These are phyloP conservation scores for Octonoba sinensis DNA, from an alignment of 2,888 invertebrate species.

Conservation along the genomic window DNA sequence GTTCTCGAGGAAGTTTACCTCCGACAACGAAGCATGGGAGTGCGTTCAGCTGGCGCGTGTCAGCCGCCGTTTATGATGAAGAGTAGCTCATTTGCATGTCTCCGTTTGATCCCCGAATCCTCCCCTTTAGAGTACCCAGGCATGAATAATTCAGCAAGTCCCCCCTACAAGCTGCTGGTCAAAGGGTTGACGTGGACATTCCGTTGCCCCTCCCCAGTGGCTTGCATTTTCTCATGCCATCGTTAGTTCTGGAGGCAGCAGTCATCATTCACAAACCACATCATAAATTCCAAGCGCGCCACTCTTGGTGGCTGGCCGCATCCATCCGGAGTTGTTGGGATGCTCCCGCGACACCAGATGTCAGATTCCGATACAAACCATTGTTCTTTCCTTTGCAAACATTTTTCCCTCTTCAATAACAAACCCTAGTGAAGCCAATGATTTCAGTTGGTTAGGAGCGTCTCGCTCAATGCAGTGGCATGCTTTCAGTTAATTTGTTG, in stretches of 20 bases:
- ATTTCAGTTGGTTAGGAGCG: background rate
- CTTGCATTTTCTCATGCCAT: conserved; percentile 44
- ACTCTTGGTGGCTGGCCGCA: conserved; percentile 9
- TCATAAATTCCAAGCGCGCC: conserved; percentile 39
- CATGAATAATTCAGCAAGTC: conserved; percentile 56
- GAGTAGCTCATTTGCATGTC: conserved; percentile 59
- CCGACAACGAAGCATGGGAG: conserved; percentile 30
- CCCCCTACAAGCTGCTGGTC: conserved; percentile 56
- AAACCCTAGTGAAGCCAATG: background rate
- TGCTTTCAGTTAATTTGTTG: background rate
- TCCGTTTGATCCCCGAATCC: conserved; percentile 51
- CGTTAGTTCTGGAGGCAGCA: conserved; percentile 37
- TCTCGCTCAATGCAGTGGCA: background rate
- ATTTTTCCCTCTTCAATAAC: background rate
- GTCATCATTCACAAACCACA: conserved; percentile 38
- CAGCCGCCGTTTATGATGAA: conserved; percentile 50
- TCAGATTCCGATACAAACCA: conserved; percentile 3
- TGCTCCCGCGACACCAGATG: conserved; percentile 14
- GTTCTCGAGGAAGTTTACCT: background rate
- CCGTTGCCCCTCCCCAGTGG: conserved; percentile 4
- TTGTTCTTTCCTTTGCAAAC: conserved; percentile 10
- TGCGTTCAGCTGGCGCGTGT: conserved; percentile 47
- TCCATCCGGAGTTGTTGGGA: conserved; percentile 26
- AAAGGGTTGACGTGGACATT: conserved; percentile 55
- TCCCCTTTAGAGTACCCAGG: conserved; percentile 40